A percentile compares a stretch with the other conserved stretches of the same genome.
These are phyloP conservation scores for Carcharodon carcharias DNA, from an alignment of 2,797 vertebrate genomes.

Conservation along the genomic window DNA sequence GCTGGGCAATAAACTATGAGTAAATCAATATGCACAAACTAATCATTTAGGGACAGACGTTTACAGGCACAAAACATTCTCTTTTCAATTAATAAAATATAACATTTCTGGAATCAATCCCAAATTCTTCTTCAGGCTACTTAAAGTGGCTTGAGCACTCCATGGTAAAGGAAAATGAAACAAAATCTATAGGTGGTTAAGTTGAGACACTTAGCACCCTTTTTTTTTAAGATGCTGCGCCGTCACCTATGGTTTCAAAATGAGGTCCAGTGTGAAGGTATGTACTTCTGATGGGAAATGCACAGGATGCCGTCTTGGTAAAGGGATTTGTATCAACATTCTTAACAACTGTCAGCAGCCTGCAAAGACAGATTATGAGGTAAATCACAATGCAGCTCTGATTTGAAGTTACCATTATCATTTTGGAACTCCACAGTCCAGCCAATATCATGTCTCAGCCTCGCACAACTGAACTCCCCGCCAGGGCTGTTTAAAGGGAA, in stretches of 20 bases:
- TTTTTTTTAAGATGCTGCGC: neutral
- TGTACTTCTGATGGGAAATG: neutral
- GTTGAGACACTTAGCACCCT: neutral
- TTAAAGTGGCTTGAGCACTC: neutral
- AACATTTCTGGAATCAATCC: slow-evolving; percentile 5
- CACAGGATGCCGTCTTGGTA: neutral
- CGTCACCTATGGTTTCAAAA: neutral
- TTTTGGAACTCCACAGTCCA: neutral
- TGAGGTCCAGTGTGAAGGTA: neutral
- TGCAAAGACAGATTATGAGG: neutral
- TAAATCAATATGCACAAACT: neutral
- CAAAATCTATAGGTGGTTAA: neutral
- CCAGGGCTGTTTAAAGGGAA: neutral
- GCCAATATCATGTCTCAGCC: neutral
- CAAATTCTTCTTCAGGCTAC: neutral
- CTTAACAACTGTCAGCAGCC: neutral
- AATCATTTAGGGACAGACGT: neutral
- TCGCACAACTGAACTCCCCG: neutral
- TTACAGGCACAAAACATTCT: slow-evolving; percentile 5
- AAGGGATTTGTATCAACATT: neutral
- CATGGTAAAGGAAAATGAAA: neutral
- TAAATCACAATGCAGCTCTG: neutral
- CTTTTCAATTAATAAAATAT: neutral
- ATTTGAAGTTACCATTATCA: neutral
- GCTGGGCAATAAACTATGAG: neutral